These are phyloP conservation scores for Heliopora coerulea DNA, from an alignment of 92 coral and sea anemone genomes.

Conservation along the genomic window DNA sequence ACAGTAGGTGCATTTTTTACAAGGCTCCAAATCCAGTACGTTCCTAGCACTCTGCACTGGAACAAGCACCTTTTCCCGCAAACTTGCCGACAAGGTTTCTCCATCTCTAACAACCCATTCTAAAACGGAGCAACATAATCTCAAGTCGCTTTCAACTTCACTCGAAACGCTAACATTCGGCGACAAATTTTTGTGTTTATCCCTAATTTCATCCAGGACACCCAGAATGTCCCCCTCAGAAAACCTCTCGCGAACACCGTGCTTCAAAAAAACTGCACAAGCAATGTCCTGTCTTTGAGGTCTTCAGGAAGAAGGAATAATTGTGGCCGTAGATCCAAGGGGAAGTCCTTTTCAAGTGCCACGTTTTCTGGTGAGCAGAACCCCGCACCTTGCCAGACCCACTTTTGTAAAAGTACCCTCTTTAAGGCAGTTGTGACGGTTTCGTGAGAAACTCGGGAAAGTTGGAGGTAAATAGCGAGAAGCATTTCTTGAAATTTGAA, in stretches of 20 bases:
- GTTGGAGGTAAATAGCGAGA: constrained; percentile 55
- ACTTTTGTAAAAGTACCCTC: constrained; percentile 46
- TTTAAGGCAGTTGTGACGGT: background rate
- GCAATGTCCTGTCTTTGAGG: constrained; percentile 29
- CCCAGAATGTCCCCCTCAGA: constrained; percentile 52
- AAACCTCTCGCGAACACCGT: constrained; percentile 60
- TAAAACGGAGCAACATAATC: constrained; percentile 56
- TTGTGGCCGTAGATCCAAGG: constrained; percentile 69
- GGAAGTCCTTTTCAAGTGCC: constrained; percentile 38
- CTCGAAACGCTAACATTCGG: background rate
- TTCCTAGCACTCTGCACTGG: constrained; percentile 66
- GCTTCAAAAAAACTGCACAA: constrained; percentile 46
- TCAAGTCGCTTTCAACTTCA: constrained; percentile 41
- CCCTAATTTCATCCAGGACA: constrained; percentile 58
- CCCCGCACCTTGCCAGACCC: constrained; percentile 78
- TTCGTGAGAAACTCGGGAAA: constrained; percentile 12
- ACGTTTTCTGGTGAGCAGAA: constrained; percentile 56
- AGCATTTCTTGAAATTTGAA: constrained; percentile 57
- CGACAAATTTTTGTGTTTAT: constrained; percentile 47
- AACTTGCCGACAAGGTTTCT: constrained; percentile 40
- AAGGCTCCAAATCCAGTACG: constrained; percentile 63
- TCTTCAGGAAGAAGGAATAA: constrained; percentile 60
- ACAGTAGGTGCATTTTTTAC: constrained; percentile 67
- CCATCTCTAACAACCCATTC: constrained; percentile 73
- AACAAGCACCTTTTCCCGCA: constrained; percentile 58